Base-by-base conservation (phyloP, 2,888 invertebrate genomes). In the Agrochola lota region DNA sequence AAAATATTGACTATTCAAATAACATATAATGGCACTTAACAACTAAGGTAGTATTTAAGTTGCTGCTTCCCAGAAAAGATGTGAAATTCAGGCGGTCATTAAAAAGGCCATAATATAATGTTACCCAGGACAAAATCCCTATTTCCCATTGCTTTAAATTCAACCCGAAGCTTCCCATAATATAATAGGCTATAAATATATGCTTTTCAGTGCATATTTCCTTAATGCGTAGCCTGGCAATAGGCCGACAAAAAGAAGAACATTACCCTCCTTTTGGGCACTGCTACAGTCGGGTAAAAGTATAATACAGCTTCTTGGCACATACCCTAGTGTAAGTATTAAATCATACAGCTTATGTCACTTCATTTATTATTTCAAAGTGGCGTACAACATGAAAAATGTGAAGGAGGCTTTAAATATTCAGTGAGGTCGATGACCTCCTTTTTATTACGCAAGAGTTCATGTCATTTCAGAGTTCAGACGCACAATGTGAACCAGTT, bases 291-390 rank as follows among this genome's bases (percentile, higher is more conserved):
- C n/a, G 74, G 43, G 12, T 30, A n/a, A 55, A 67, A 26, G 30
- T 11, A 77, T 17, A 20, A 57, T 40, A 15, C 2, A 26, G 9
- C 11, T 3, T 30, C 2, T 78, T 81, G 83, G 68, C 83, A 49
- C 12, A 35, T 8, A 23, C 12, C 7, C 4, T 40, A 46, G 15
- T 64, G 30, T 49, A 6, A 9, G 3, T 62, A 63, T 17, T 74
- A 64, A 76, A 69, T 80, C 52, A 75, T 75, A 46, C 9, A 26
- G 59, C n/a, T 49, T 23, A 26, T 59, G 49, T 43, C 64, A 52
- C 43, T 35, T 43, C 46, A 43, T 77, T 52, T 82, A 67, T 77
- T 66, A 69, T 80, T 80, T 57, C 20, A 2, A 40, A 68, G 49
- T 40, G 57, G 3, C n/a, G 11, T 30, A 17, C 8, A 26, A 17